Evolutionary conservation across 2,888 invertebrate species (phyloP).

Genomic region (Archaeoteleia sp.): DNA sequence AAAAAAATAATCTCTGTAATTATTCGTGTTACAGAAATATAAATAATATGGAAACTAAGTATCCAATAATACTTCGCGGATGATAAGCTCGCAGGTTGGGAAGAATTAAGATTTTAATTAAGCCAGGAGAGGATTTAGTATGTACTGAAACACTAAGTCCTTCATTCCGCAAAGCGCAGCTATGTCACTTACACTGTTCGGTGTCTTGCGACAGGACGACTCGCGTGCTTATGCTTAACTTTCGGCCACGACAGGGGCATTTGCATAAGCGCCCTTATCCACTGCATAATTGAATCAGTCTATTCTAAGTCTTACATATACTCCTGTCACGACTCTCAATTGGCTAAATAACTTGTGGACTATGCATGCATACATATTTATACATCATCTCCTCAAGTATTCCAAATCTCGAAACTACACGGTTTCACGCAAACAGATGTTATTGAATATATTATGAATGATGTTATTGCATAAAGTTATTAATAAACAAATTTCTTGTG

Average conservation of each 20-base stretch:
- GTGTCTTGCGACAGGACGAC: constrained; percentile 11
- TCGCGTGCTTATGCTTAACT: constrained; percentile 19
- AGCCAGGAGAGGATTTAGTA: constrained; percentile 5
- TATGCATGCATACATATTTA: constrained; percentile 6
- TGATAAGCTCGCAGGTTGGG: background rate
- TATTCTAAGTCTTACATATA: constrained; percentile 7
- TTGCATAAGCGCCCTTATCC: constrained; percentile 24
- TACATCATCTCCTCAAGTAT: background rate
- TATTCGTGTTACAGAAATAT: too few relatives aligned
- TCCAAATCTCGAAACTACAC: background rate
- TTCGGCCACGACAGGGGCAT: constrained; percentile 15
- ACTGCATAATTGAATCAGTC: constrained; percentile 24
- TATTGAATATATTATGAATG: too few relatives aligned
- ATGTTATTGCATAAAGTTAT: too few relatives aligned
- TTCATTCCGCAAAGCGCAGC: constrained; percentile 7
- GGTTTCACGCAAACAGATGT: background rate
- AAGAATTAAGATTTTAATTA: constrained; percentile 20
- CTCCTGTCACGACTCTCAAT: constrained; percentile 1
- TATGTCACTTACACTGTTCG: constrained; percentile 8
- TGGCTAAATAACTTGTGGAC: constrained; percentile 9
- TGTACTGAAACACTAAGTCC: constrained; percentile 6
- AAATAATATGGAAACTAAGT: too few relatives aligned
- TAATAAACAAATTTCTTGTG: too few relatives aligned
- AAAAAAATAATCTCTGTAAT: too few relatives aligned
- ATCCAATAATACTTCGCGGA: too few relatives aligned